Percentiles rank a stretch among this genome's conserved stretches.
Evolutionary conservation across 2,888 invertebrate genomes (phyloP).

Genomic region (Parnassius apollo): DNA sequence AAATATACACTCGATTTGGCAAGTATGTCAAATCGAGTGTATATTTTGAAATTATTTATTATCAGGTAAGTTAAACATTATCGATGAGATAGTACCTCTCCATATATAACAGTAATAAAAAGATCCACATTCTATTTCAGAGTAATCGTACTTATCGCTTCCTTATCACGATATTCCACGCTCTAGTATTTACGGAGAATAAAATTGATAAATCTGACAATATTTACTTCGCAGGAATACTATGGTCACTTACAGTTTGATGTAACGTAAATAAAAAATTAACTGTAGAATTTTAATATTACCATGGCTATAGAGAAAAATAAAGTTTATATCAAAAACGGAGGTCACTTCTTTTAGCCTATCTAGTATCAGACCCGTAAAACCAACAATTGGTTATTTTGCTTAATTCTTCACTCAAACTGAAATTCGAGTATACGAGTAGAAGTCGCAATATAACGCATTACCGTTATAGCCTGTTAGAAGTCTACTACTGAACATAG

Average conservation of each 20-base stretch:
- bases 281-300: no score
- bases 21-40: not conserved
- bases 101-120: slow-evolving; percentile 13
- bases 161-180: slow-evolving; percentile 34
- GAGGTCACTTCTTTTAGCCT: no score
- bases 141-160: slow-evolving; percentile 29
- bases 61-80: not conserved
- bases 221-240: slow-evolving; percentile 17
- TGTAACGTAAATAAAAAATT: slow-evolving; percentile 5
- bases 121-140: slow-evolving; percentile 20
- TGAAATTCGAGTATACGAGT: no score
- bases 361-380: no score
- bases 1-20: not conserved
- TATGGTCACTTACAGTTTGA: not conserved
- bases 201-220: slow-evolving; percentile 20
- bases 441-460: no score
- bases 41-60: not conserved
- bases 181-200: slow-evolving; percentile 23
- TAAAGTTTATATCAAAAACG: no score
- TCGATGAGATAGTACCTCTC: slow-evolving; percentile 7
- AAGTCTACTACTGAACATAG: no score
- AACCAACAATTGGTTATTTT: no score
- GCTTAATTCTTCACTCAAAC: no score
- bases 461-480: no score
- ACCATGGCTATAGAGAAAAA: no score